phyloP scores from a whole-genome alignment of 2,888 invertebrate species.

The Teleogryllus oceanicus region DNA sequence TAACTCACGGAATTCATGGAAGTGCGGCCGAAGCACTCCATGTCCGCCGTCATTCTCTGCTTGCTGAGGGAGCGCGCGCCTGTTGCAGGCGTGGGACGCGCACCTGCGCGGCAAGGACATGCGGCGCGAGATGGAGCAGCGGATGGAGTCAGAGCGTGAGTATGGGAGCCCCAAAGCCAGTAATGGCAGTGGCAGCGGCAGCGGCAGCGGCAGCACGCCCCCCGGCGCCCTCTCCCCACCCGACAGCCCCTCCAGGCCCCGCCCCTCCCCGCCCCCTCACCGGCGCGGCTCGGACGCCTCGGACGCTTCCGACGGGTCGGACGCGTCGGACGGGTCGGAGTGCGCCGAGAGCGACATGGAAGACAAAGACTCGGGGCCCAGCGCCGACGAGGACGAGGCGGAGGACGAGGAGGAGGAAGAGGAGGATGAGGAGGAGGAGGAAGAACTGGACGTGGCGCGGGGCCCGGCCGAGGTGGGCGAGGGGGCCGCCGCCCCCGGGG shows the following conservation, averaged over 20 bases:
- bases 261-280: slow-evolving; percentile 40
- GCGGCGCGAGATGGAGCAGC: slow-evolving; percentile 35
- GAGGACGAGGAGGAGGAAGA: slow-evolving; percentile 31
- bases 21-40: too few species aligned
- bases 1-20: too few species aligned
- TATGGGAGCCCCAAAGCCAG: slow-evolving; percentile 27
- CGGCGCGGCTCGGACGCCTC: slow-evolving; percentile 38
- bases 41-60: too few species aligned
- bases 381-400: slow-evolving; percentile 23
- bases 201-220: not conserved
- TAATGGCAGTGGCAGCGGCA: slow-evolving; percentile 22
- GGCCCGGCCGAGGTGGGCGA: slow-evolving; percentile 10
- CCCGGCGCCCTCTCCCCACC: not conserved
- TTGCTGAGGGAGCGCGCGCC: not conserved
- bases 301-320: slow-evolving; percentile 18
- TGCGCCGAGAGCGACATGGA: not conserved
- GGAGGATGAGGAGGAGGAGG: slow-evolving; percentile 32
- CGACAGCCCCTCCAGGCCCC: not conserved
- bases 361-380: not conserved
- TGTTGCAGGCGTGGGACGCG: slow-evolving; percentile 36
- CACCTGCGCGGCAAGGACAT: slow-evolving; percentile 35
- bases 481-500: slow-evolving; percentile 20
- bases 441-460: slow-evolving; percentile 19
- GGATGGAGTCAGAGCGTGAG: slow-evolving; percentile 37
- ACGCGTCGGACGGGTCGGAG: not conserved